A percentile compares a stretch with the other conserved stretches of the same genome.
Conservation (phyloP, 2,113 vertebrate genomes). For the Chelonoidis abingdonii region DNA sequence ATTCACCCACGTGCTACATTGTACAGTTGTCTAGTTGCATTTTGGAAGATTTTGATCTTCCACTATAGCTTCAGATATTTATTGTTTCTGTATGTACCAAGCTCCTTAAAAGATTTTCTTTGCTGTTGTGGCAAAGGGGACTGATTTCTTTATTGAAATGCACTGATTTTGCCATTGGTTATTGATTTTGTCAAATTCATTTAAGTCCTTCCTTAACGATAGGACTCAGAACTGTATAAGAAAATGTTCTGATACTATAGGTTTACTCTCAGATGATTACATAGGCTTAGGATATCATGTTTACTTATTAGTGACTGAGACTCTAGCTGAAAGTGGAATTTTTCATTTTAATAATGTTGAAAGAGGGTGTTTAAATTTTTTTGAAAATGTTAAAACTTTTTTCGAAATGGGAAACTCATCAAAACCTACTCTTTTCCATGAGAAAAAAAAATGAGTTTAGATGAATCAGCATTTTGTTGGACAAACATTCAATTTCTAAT, state of each 20-base stretch:
- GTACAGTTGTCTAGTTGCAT: constrained; percentile 24
- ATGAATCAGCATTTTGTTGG: not conserved
- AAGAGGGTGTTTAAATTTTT: rapidly evolving
- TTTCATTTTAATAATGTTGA: not conserved
- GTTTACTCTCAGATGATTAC: not conserved
- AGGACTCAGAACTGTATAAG: not conserved
- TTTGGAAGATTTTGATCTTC: constrained; percentile 9
- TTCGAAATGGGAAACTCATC: not conserved
- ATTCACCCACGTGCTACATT: not conserved
- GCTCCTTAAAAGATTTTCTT: not conserved
- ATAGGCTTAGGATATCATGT: not conserved
- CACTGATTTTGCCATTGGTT: not conserved
- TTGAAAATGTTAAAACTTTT: not conserved
- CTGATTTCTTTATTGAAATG: not conserved
- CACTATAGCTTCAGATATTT: not conserved
- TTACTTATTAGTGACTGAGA: not conserved
- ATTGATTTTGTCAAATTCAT: not conserved
- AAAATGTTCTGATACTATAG: not conserved
- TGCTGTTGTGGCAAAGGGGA: not conserved
- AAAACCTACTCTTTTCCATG: rapidly evolving
- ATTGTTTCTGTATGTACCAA: rapidly evolving
- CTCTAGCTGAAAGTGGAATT: not conserved
- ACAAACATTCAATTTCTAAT: not conserved
- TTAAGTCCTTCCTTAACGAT: not conserved
- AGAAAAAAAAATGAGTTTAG: not conserved